Evolutionary conservation across 2,797 vertebrate genomes (phyloP), one percentile per base, ranked within the genome.

Genomic region (Peromyscus aztecus): DNA sequence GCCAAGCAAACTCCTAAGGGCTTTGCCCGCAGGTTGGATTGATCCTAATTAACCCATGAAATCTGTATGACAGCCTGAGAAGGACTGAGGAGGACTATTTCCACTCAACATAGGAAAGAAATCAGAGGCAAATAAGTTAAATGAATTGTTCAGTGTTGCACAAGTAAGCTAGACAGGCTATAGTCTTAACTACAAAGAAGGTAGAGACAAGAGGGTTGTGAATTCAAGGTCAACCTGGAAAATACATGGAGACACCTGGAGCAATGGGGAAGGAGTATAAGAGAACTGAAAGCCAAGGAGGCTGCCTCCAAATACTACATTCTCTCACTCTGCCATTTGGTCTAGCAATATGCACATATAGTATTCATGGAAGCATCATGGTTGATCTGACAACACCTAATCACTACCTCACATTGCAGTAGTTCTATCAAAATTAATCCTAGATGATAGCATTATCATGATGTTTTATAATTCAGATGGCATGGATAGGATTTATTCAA

Each of bases 391-490:
- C 69, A 46, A 37, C 85, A 75, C 27, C 12, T 6, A 89, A 55
- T 94, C 52, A 43, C 29, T 92, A 34, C 4, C 40, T 96, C 0
- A 19, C 2, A 73, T 10, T 19, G 8, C 1, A 69, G 14, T 83
- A 37, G 83, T 94, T 69, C 12, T 89, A 31, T 76, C 27, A 86
- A 83, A 83, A 37, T 86, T 34, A 94, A 19, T 85, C 5, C 10
- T 16, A 23, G 24, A 76, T 55, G 14, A 94, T 83, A 40, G 24
- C 23, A 80, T 94, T 52, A 52, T 69, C 27, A 73, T 67, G 57
- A 63, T n/a, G 85, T 87, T 94, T 71, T 84, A 90, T 59, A 89
- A 76, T 31, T 90, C 31, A 61, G 19, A 83, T 73, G 37, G 46
- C 4, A 34, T 2, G 77, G 31, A 49, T 43, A 16, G 9, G 55